Base-by-base conservation (phyloP, 2,888 invertebrate genomes). In the Pteria penguin region DNA sequence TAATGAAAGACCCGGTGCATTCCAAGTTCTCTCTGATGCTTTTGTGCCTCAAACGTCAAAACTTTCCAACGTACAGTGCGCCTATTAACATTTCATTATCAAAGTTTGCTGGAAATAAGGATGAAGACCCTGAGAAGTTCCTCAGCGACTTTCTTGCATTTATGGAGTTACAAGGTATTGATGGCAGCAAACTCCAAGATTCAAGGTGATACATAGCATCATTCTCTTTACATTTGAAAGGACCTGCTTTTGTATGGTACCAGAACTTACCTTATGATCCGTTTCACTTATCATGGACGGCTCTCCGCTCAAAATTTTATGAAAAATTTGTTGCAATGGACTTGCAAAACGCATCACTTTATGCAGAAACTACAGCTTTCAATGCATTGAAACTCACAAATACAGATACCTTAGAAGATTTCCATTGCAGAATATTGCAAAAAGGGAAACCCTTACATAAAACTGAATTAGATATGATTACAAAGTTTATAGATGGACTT, bases 401-500 rank as follows among this genome's bases (percentile, higher is more conserved):
- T 18, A 32, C 26, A n/a, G n/a, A n/a, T n/a, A 11, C 29, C n/a
- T 5, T 72, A 24, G 72, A 57, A 27, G 72, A 72, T 18, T 72
- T 63, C 27, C 57, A 63, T 26, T 31, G 31, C 14, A 8, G 32
- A 8, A 24, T 72, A 4, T n/a, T 72, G 0, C 36, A 72, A 63
- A 32, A 33, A 29, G 72, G 54, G 14, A 22, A 32, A 32, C 54
- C 31, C 33, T 45, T 72, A 1, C 18, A 31, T 2, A 72, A 63
- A 36, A 26, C 72, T 14, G 55, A 52, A 18, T 32, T 63, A 31
- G 72, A 72, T 24, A 22, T 63, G 11, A 4, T 72, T 55, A 32
- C 72, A 27, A 72, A 63, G 65, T 55, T 55, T 55, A 72, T 32
- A 24, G 55, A 63, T 63, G 72, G 72, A 3, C 57, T 72, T 24